These are phyloP conservation scores for Rhipidura dahli DNA, from an alignment of 2,113 vertebrate genomes.

Conservation along the genomic window DNA sequence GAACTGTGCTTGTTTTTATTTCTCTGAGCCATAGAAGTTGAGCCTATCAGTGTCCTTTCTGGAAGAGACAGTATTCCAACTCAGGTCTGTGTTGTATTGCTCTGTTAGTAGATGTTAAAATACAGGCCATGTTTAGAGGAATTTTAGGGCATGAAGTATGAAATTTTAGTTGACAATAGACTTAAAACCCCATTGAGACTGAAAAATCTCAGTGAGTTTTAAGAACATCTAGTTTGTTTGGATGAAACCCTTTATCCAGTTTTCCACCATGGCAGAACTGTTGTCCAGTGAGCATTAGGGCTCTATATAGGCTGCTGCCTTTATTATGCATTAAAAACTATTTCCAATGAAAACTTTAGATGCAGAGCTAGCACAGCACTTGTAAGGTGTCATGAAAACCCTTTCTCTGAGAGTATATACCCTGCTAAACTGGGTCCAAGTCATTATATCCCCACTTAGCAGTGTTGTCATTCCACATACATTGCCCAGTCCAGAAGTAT, in stretches of 20 bases:
- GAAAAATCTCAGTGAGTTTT: neutral
- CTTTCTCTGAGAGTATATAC: neutral
- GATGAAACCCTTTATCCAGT: neutral
- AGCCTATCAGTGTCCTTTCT: neutral
- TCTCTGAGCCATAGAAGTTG: neutral
- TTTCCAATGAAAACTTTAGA: neutral
- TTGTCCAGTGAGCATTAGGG: neutral
- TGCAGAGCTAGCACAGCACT: neutral
- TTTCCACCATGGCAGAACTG: neutral
- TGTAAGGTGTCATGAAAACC: neutral
- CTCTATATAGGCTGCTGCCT: neutral
- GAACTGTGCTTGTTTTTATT: neutral
- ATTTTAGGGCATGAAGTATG: neutral
- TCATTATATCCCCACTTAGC: neutral
- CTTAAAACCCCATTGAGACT: neutral
- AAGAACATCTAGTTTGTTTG: neutral
- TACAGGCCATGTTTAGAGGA: neutral
- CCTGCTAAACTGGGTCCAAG: neutral
- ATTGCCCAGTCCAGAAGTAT: neutral
- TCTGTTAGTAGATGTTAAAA: neutral
- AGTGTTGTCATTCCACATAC: accelerated
- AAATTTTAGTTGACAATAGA: neutral
- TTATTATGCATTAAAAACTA: neutral
- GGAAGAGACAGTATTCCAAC: neutral
- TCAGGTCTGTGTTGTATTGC: neutral